These are phyloP conservation scores for Platyrinchus mystaceus DNA, from an alignment of 2,797 vertebrate species.

Conservation along the genomic window DNA sequence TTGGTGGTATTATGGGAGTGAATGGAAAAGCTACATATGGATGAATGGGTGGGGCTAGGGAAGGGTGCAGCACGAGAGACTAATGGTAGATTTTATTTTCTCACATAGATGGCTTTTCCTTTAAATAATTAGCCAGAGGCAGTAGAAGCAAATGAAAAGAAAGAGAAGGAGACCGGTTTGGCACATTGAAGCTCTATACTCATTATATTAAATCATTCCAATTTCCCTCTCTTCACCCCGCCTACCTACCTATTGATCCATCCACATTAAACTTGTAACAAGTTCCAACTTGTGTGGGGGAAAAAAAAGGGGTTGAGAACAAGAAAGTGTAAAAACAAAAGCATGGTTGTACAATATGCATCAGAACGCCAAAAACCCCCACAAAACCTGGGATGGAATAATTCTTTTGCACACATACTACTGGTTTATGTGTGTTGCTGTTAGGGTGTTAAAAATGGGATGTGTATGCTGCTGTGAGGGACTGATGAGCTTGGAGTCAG, in stretches of 20 bases:
- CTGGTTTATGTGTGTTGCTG: conserved; percentile 19
- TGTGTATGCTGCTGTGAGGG: conserved; percentile 29
- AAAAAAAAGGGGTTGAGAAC: conserved; percentile 46
- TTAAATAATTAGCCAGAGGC: conserved; percentile 65
- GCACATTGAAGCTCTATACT: conserved; percentile 21
- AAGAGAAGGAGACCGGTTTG: conserved; percentile 29
- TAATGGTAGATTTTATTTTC: conserved; percentile 71
- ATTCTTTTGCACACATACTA: conserved; percentile 32
- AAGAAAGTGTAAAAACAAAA: conserved; percentile 59
- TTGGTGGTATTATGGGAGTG: conserved; percentile 78
- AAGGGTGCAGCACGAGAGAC: conserved; percentile 67
- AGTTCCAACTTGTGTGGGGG: neutral
- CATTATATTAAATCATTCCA: conserved; percentile 24
- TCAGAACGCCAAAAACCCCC: neutral
- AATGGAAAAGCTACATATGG: conserved; percentile 80
- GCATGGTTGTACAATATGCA: conserved; percentile 19
- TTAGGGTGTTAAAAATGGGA: conserved; percentile 66
- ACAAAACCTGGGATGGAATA: neutral
- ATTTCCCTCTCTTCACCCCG: conserved; percentile 23
- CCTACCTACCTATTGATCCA: conserved; percentile 34
- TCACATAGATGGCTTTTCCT: conserved; percentile 57
- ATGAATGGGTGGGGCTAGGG: conserved; percentile 73
- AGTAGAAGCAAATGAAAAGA: conserved; percentile 39
- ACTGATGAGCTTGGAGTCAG: conserved; percentile 16
- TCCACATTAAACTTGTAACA: conserved; percentile 16